These are phyloP conservation scores for Drosophila elegans DNA, from an alignment of 1,140 invertebrate genomes.

Conservation along the genomic window DNA sequence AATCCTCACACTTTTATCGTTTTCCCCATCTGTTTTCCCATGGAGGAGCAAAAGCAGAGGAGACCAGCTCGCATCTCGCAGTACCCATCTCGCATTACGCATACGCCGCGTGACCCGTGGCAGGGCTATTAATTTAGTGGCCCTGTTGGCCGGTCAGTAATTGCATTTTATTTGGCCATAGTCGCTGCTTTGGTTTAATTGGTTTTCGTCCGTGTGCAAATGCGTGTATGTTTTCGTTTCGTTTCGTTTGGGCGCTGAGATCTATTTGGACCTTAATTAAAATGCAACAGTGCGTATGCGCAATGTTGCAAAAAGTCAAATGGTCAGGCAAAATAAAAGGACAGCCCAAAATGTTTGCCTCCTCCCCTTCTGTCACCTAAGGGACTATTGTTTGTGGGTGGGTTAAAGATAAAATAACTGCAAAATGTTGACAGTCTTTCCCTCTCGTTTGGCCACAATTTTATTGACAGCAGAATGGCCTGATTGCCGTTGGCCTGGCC, in stretches of 20 bases:
- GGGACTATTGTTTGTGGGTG: constrained; percentile 12
- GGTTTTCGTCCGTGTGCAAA: constrained; percentile 57
- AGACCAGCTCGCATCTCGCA: constrained; percentile 27
- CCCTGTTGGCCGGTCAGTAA: constrained; percentile 52
- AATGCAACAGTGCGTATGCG: constrained; percentile 77
- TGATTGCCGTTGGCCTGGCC: constrained; percentile 69
- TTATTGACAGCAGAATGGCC: constrained; percentile 78
- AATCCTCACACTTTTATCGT: constrained; percentile 19
- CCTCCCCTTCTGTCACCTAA: constrained; percentile 14
- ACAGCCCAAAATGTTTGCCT: constrained; percentile 27
- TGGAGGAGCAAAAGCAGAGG: too few relatives aligned
- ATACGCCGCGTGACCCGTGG: constrained; percentile 56
- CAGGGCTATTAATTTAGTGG: constrained; percentile 76
- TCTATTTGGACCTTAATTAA: constrained; percentile 77
- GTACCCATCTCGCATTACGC: constrained; percentile 62
- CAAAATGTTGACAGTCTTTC: constrained; percentile 71
- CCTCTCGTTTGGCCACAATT: constrained; percentile 35
- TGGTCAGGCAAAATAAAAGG: constrained; percentile 48
- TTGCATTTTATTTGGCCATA: constrained; percentile 74
- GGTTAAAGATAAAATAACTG: constrained; percentile 73
- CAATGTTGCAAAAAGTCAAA: constrained; percentile 77
- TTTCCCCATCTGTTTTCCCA: constrained; percentile 20
- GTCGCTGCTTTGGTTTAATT: constrained; percentile 78
- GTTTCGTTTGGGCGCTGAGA: constrained; percentile 50
- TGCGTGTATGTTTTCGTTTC: constrained; percentile 17